phyloP scores from a whole-genome alignment of 2,113 vertebrate genomes.

The Elaphurus davidianus region DNA sequence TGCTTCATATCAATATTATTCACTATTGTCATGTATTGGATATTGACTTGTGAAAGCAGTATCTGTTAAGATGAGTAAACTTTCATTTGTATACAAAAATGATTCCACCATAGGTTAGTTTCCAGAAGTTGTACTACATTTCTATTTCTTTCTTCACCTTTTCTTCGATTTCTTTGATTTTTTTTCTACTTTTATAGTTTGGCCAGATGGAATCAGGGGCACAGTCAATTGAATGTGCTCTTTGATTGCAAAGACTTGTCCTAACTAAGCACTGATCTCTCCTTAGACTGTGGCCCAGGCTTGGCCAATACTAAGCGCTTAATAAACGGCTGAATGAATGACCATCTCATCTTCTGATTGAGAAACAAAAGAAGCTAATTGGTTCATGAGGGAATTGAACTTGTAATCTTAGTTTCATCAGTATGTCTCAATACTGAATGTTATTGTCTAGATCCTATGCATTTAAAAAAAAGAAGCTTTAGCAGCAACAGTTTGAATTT shows the following conservation, averaged over 20 bases:
- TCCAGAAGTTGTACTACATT: background rate
- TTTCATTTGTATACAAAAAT: background rate
- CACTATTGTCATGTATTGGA: background rate
- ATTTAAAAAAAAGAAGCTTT: background rate
- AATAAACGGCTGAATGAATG: background rate
- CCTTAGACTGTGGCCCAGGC: background rate
- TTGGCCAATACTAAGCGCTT: background rate
- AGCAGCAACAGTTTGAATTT: background rate
- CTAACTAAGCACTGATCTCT: background rate
- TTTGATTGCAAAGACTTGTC: background rate
- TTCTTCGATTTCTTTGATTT: background rate
- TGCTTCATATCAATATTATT: background rate
- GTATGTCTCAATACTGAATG: background rate
- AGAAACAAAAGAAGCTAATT: constrained; percentile 35
- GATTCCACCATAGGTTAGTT: background rate
- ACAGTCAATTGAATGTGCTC: background rate
- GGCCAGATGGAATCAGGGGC: background rate
- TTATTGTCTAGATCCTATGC: background rate
- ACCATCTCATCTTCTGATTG: background rate
- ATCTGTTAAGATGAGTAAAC: background rate
- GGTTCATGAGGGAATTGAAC: constrained; percentile 3
- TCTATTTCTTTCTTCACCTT: background rate
- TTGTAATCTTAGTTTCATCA: constrained; percentile 23
- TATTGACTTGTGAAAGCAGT: background rate
- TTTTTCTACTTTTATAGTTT: background rate